Percentiles rank a stretch among this genome's conserved stretches.
Conservation (phyloP, 35 echinoderm and acorn worm genomes). For the Heliocidaris tuberculata region DNA sequence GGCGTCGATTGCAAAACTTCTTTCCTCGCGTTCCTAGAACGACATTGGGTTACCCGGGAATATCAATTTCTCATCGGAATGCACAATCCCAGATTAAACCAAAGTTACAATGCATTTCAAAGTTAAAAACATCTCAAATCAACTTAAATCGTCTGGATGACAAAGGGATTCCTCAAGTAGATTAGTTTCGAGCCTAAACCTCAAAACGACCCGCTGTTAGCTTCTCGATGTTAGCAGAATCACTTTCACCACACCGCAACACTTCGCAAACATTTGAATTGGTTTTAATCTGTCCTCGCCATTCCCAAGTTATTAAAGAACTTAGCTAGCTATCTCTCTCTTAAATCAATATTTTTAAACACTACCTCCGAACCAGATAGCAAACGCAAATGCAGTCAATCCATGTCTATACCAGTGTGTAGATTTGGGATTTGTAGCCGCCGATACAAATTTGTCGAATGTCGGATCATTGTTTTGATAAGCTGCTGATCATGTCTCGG, state of each 20-base stretch:
- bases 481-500: neutral
- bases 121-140: neutral
- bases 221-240: neutral
- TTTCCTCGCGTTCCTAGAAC: neutral
- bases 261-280: neutral
- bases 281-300: neutral
- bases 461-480: constrained; percentile 31
- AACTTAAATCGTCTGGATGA: neutral
- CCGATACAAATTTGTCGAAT: constrained; percentile 50
- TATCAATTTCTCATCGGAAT: neutral
- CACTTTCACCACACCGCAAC: constrained; percentile 5
- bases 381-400: constrained; percentile 1
- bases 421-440: neutral
- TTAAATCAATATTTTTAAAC: constrained; percentile 9
- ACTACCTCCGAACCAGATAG: neutral
- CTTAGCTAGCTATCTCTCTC: neutral
- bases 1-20: neutral
- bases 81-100: neutral
- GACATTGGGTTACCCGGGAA: neutral
- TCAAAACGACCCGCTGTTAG: neutral
- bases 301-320: neutral
- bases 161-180: neutral
- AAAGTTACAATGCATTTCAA: neutral
- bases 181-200: neutral
- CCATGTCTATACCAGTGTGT: neutral